A percentile compares a stretch with the other conserved stretches of the same genome.
Conservation (phyloP, 2,797 vertebrate species). For the Hypotaenidia philippensis region DNA sequence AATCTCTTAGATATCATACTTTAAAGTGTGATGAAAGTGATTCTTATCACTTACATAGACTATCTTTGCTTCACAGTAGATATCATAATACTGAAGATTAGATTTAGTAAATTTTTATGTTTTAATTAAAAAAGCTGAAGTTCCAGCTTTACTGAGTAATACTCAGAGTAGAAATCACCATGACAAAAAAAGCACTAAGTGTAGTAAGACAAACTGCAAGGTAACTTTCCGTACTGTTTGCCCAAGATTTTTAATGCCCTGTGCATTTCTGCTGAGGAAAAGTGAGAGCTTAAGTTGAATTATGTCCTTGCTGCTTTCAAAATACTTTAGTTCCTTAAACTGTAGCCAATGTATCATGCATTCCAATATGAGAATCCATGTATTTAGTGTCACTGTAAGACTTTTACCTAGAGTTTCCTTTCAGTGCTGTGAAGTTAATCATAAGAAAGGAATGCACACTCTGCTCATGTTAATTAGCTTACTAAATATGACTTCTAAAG, state of each 20-base stretch:
- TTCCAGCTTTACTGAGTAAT: neutral
- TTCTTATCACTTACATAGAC: neutral
- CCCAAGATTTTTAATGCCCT: conserved; percentile 36
- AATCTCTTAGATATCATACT: neutral
- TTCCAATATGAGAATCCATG: conserved; percentile 39
- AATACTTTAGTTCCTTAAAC: conserved; percentile 20
- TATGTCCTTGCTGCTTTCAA: conserved; percentile 46
- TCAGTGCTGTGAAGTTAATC: conserved; percentile 1
- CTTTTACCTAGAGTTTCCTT: conserved; percentile 9
- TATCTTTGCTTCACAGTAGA: neutral
- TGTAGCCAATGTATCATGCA: conserved; percentile 40
- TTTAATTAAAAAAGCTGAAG: neutral
- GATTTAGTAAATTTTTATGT: neutral
- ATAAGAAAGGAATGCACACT: conserved; percentile 43
- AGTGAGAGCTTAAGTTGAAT: conserved; percentile 46
- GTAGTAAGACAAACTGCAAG: neutral
- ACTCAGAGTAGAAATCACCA: neutral
- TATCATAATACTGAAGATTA: neutral
- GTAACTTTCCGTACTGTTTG: conserved; percentile 57
- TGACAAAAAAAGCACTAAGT: neutral
- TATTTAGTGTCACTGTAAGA: neutral
- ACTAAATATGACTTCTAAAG: conserved; percentile 23
- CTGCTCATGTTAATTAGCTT: conserved; percentile 41
- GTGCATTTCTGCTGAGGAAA: conserved; percentile 28
- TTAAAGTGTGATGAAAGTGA: neutral